Evolutionary conservation across 2,888 invertebrate genomes (phyloP), one percentile per base, ranked within the genome.

Genomic region (Pherbina coryleti): DNA sequence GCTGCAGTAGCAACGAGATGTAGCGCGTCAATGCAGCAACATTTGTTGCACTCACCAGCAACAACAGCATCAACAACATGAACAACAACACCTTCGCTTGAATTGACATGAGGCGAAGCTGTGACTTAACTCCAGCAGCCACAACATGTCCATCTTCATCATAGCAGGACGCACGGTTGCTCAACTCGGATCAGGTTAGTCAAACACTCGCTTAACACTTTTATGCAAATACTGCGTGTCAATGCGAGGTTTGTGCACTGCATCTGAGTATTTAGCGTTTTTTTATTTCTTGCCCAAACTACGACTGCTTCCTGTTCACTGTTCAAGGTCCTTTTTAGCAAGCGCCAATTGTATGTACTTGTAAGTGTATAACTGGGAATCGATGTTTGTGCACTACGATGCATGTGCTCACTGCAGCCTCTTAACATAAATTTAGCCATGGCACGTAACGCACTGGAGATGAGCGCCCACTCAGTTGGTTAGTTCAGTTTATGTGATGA

Each of bases 201-300:
- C 14, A 55, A 19, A 17, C 19, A 44, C 57, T 9, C 51, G 51
- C 57, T 66, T 71, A 84, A 85, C 85, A 84, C 84, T 84, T 86
- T 88, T 89, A 89, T 89, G 88, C 88, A 89, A 89, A 88, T 89
- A 84, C 80, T 83, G 82, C 85, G 87, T 88, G 87, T 88, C 85
- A 86, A 86, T 84, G 87, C 87, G 85, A 88, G 64, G 25, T 62
- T 84, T 51, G 60, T 86, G 86, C 85, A 86, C 84, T 87, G 87
- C 87, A 86, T 86, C 84, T 84, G 85, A 86, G 86, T 86, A 84
- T 85, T 86, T 82, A 83, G 85, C n/a, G 25, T 14, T 14, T 44
- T 14, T 44, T 44, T 14, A 7, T 44, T 44, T 44, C 44, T 1
- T 25, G 25, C 44, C 19, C n/a, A 49, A 7, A 22, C n/a, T n/a